Percentiles rank a stretch among this genome's conserved stretches.
These are phyloP conservation scores for Phyllostomus discolor DNA, from an alignment of 2,113 vertebrate species.

Conservation along the genomic window DNA sequence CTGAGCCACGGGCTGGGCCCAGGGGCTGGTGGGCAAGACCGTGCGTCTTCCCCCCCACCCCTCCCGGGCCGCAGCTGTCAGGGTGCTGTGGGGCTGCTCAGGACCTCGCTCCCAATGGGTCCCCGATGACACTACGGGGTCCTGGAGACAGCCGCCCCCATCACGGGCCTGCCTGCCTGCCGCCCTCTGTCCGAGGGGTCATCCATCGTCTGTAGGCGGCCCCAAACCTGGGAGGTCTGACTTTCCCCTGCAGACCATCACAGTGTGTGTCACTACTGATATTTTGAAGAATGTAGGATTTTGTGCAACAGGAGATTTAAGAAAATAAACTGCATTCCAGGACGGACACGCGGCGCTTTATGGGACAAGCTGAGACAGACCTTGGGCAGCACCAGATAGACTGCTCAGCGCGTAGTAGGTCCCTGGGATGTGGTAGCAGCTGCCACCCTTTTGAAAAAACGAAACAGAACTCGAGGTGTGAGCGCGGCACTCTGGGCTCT, in stretches of 20 bases:
- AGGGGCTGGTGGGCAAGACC: neutral
- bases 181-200: too few species aligned
- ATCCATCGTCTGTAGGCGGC: neutral
- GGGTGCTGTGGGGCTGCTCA: neutral
- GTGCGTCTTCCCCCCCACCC: neutral
- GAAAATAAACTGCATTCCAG: neutral
- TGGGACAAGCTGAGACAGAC: neutral
- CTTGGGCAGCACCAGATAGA: neutral
- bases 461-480: neutral
- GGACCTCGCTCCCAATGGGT: neutral
- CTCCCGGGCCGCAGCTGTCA: neutral
- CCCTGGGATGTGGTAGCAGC: neutral
- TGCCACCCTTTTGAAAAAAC: neutral
- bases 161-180: neutral
- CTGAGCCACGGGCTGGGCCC: neutral
- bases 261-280: neutral
- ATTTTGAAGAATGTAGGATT: neutral
- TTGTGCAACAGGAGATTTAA: neutral
- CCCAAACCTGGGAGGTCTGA: neutral
- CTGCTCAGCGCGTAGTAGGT: neutral
- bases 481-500: neutral
- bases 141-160: too few species aligned
- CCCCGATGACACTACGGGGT: neutral
- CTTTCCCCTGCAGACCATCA: neutral
- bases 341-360: fast-evolving